Evolutionary conservation across 2,888 invertebrate species (phyloP).

Genomic region (Drosophila anceps): DNA sequence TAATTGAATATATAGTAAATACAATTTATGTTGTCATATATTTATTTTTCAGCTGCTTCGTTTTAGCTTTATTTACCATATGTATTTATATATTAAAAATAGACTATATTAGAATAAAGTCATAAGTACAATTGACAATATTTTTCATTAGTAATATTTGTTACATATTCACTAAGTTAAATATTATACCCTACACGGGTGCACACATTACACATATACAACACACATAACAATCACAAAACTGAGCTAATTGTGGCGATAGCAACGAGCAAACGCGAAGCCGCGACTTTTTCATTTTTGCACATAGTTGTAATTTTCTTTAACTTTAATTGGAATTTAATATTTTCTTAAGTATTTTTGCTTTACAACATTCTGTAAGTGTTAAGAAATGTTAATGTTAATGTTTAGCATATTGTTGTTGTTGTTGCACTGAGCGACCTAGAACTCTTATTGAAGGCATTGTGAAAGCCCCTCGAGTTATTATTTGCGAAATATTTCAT

Average conservation of each 20-base stretch:
- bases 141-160: neutral
- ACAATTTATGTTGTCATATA: neutral
- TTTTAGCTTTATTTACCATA: no score
- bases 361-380: constrained; percentile 14
- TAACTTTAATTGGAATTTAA: constrained; percentile 23
- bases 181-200: neutral
- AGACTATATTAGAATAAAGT: neutral
- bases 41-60: no score
- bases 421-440: neutral
- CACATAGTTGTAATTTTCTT: constrained; percentile 26
- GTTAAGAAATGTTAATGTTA: constrained; percentile 4
- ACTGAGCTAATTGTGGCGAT: constrained; percentile 29
- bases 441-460: no score
- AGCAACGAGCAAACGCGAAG: constrained; percentile 13
- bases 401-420: neutral
- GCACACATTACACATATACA: neutral
- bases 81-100: neutral
- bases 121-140: neutral
- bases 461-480: neutral
- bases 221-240: constrained; percentile 24
- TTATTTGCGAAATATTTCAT: constrained; percentile 61
- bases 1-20: neutral
- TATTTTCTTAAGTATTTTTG: neutral
- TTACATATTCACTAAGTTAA: neutral
- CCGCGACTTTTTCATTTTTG: constrained; percentile 5